Conservation (phyloP, 2,113 vertebrate genomes). For the Baryphthengus martii region DNA sequence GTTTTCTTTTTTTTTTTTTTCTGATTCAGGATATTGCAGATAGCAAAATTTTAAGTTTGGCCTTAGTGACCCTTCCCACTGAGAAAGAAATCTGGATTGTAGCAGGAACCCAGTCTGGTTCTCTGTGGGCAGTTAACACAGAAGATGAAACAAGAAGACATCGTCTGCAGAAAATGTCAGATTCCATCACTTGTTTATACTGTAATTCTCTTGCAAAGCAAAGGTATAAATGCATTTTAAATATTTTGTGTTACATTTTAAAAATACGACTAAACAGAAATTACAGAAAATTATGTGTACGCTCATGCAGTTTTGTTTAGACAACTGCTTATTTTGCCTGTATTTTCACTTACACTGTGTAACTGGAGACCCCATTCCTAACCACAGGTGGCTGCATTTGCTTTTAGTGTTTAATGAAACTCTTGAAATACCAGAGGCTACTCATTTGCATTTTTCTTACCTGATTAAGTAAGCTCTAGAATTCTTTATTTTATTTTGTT, state of each 20-base stretch:
- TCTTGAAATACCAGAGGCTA: not conserved
- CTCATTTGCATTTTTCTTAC: not conserved
- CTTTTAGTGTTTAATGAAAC: not conserved
- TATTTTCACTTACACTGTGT: not conserved
- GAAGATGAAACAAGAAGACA: constrained; percentile 74
- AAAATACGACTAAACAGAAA: not conserved
- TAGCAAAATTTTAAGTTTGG: constrained; percentile 87
- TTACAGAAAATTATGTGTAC: not conserved
- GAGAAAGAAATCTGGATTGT: constrained; percentile 87
- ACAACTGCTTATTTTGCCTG: not conserved
- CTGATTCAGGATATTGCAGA: constrained; percentile 79
- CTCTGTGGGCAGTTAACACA: constrained; percentile 78
- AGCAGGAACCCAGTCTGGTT: constrained; percentile 88
- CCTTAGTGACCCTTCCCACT: constrained; percentile 76
- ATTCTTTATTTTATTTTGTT: constrained; percentile 48
- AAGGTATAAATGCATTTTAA: constrained; percentile 64
- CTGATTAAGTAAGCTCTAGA: not conserved
- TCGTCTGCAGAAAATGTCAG: constrained; percentile 81
- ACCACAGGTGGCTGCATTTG: not conserved
- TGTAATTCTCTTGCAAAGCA: constrained; percentile 78
- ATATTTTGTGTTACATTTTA: not conserved
- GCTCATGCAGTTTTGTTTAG: not conserved
- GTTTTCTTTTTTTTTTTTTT: not conserved
- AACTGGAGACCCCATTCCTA: not conserved
- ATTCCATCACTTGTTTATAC: constrained; percentile 90